Conservation (phyloP, 2,888 invertebrate species). For the Phrixothrix hirtus region DNA sequence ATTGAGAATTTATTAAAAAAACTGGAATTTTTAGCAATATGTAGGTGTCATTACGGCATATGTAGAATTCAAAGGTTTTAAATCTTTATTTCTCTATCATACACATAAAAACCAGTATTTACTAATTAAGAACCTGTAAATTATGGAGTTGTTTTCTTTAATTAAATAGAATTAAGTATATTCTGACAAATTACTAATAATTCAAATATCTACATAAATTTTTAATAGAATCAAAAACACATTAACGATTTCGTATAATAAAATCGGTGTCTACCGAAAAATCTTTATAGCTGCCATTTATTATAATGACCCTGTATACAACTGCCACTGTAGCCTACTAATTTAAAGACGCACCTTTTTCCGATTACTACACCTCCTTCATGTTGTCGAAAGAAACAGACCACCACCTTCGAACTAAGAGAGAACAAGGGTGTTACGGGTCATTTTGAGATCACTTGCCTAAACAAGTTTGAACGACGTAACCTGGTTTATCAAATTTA, state of each 20-base stretch:
- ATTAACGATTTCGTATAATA: background rate
- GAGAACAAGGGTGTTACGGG: background rate
- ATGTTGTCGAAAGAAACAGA: background rate
- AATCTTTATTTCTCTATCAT: too few relatives aligned
- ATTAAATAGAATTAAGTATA: background rate
- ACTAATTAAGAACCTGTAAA: background rate
- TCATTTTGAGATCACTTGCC: too few relatives aligned
- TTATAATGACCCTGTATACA: background rate
- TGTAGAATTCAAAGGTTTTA: too few relatives aligned
- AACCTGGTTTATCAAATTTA: conserved; percentile 35
- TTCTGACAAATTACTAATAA: background rate
- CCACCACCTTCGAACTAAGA: too few relatives aligned
- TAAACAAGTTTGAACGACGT: conserved; percentile 1
- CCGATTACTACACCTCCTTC: conserved; percentile 2
- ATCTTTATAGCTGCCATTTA: background rate
- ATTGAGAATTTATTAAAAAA: too few relatives aligned
- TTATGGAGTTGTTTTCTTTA: background rate
- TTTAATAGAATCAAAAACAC: background rate
- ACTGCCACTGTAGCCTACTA: background rate
- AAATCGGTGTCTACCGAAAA: background rate
- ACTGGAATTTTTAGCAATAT: too few relatives aligned
- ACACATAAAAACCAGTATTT: too few relatives aligned
- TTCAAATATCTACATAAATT: background rate
- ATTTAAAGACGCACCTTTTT: conserved; percentile 2
- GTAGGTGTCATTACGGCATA: too few relatives aligned